Conservation (phyloP, 2,113 vertebrate genomes). For the Labeo catla region DNA sequence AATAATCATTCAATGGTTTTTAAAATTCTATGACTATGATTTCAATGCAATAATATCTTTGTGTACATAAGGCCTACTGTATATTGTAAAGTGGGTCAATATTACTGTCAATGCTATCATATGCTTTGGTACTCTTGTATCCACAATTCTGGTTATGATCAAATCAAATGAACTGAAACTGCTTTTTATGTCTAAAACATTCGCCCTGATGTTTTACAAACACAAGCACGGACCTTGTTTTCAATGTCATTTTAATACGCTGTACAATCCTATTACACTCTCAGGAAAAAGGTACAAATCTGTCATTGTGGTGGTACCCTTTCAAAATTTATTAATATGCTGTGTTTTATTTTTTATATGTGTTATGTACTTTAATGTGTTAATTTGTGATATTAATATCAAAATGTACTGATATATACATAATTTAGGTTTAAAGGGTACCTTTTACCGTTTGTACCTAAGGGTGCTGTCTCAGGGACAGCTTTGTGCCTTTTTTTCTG, state of each 20-base stretch:
- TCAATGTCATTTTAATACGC: not conserved
- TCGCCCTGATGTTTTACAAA: not conserved
- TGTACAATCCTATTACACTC: not conserved
- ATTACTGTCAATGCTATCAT: not conserved
- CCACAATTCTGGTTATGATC: not conserved
- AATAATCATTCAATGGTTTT: not conserved
- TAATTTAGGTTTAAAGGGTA: too few relatives aligned
- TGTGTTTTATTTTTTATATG: not conserved
- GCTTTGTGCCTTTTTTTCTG: not conserved
- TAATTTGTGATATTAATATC: too few relatives aligned
- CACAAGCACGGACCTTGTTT: not conserved
- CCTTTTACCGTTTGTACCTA: too few relatives aligned
- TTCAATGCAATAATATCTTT: not conserved
- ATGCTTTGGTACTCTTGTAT: not conserved
- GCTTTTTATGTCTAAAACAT: not conserved
- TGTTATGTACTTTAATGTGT: not conserved
- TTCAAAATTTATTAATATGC: not conserved
- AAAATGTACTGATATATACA: not conserved
- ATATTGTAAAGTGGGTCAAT: not conserved
- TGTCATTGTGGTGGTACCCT: not conserved
- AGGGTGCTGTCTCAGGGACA: not conserved
- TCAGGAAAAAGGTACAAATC: not conserved
- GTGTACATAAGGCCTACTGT: not conserved
- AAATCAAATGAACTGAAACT: not conserved
- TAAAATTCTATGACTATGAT: not conserved